phyloP scores from a whole-genome alignment of 2,888 invertebrate genomes.

The Euzophera pinguis region DNA sequence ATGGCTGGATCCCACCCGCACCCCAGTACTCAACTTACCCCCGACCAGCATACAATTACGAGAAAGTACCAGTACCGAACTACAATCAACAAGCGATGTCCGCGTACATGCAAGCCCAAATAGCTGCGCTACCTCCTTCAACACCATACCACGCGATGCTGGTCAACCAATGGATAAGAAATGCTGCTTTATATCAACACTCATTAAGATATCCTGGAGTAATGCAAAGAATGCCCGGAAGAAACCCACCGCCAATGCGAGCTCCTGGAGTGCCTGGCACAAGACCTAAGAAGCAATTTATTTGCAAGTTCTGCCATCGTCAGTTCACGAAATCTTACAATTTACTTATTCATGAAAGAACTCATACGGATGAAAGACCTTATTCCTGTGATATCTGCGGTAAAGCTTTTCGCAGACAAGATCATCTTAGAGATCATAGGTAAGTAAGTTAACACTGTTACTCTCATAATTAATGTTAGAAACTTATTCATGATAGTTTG shows the following conservation, averaged over 20 bases:
- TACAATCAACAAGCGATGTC: slow-evolving; percentile 65
- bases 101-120: slow-evolving; percentile 71
- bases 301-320: slow-evolving; percentile 97
- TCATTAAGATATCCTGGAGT: slow-evolving; percentile 69
- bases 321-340: slow-evolving; percentile 99
- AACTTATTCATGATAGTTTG: slow-evolving; percentile 57
- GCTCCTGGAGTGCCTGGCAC: slow-evolving; percentile 78
- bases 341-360: slow-evolving; percentile 96
- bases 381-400: slow-evolving; percentile 98
- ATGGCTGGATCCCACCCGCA: slow-evolving; percentile 54
- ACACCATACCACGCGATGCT: slow-evolving; percentile 80
- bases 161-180: slow-evolving; percentile 87
- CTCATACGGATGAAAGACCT: slow-evolving; percentile 97
- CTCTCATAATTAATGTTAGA: slow-evolving; percentile 24
- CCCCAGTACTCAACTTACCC: slow-evolving; percentile 61
- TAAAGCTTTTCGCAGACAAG: slow-evolving; percentile 96
- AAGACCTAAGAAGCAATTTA: slow-evolving; percentile 91
- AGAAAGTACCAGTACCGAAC: slow-evolving; percentile 53
- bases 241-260: slow-evolving; percentile 77
- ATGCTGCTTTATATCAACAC: slow-evolving; percentile 84
- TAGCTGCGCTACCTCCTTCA: slow-evolving; percentile 63
- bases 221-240: slow-evolving; percentile 74
- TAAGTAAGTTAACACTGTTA: slow-evolving; percentile 44
- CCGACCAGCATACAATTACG: slow-evolving; percentile 61
- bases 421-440: slow-evolving; percentile 95